A percentile compares a stretch with the other conserved stretches of the same genome.
Evolutionary conservation across 2,888 invertebrate species (phyloP).

Genomic region (Sinodicranocentrus sp.): DNA sequence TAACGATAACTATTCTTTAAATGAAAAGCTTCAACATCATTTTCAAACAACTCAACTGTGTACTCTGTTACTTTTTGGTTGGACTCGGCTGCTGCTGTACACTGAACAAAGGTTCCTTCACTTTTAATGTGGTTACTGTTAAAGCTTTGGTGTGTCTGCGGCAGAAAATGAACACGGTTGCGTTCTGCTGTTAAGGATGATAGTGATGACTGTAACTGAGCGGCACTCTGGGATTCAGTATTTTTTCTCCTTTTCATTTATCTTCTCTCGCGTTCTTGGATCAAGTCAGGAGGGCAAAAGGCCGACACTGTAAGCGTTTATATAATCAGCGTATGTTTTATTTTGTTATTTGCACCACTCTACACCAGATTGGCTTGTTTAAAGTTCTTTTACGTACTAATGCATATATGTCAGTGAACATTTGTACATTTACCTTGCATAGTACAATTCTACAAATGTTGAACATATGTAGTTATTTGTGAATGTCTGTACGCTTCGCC

Average conservation of each 20-base stretch:
- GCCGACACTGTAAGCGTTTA: background rate
- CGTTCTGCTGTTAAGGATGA: background rate
- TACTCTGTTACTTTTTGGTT: background rate
- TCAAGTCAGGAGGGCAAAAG: constrained; percentile 19
- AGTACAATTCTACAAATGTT: no score
- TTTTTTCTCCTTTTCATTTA: constrained; percentile 2
- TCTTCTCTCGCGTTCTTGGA: background rate
- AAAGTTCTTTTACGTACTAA: no score
- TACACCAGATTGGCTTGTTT: no score
- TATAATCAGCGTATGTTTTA: background rate
- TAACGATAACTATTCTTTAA: constrained; percentile 39
- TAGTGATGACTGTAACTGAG: constrained; percentile 3
- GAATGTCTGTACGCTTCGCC: background rate
- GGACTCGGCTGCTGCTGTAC: background rate
- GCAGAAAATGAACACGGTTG: background rate
- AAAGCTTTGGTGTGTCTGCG: background rate
- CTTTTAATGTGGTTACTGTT: background rate
- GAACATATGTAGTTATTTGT: background rate
- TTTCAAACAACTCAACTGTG: constrained; percentile 34
- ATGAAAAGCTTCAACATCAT: constrained; percentile 13
- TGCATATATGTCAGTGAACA: no score
- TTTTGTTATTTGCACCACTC: no score
- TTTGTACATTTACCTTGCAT: background rate
- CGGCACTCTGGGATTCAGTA: background rate
- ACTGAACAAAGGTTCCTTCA: background rate